Base-by-base conservation (phyloP, 2,888 invertebrate genomes). In the Eustalomyia histrio region DNA sequence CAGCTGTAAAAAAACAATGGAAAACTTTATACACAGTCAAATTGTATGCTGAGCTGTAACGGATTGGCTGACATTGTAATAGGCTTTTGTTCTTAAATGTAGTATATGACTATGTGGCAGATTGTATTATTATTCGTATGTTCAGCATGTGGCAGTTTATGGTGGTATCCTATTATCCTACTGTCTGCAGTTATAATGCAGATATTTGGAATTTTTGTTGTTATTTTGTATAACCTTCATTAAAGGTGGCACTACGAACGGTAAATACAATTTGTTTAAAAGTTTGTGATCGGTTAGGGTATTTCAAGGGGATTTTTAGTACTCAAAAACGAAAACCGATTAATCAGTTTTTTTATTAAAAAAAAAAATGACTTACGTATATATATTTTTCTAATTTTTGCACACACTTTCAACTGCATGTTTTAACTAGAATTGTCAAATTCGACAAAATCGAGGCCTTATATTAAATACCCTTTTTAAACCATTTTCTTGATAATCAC, bases 51-150 rank as follows among this genome's bases (percentile, higher is more conserved):
- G 16, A 24, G 6, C 57, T 17, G 7, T 33, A 65, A 53, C 39
- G 64, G 43, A 29, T 8, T 64, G 29, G 29, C 52, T 71, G 76
- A 65, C 76, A 76, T 76, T 60, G 71, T 65, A 64, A 57, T 8
- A 29, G 57, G 29, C 55, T 55, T 55, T 55, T 24, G 55, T 55
- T 12, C 14, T 18, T 52, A 18, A 24, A 14, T 55, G 18, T 55
- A 53, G 12, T 60, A 18, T 7, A 17, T 7, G 18, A 14, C 21
- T 35, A 47, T 50, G 14, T 68, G 14, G 1, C 29, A 17, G n/a
- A 53, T 16, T 61, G 33, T 47, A 21, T 12, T 18, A 50, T 24
- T 47, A 17, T 4, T n/a, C n/a, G n/a, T 4, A 33, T 35, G 17
- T 52, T 60, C 47, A 68, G 33, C 63, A 68, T 72, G 52, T 58